A percentile compares a stretch with the other conserved stretches of the same genome.
Conservation (phyloP, 1,140 invertebrate genomes). For the Lepidurus apus region DNA sequence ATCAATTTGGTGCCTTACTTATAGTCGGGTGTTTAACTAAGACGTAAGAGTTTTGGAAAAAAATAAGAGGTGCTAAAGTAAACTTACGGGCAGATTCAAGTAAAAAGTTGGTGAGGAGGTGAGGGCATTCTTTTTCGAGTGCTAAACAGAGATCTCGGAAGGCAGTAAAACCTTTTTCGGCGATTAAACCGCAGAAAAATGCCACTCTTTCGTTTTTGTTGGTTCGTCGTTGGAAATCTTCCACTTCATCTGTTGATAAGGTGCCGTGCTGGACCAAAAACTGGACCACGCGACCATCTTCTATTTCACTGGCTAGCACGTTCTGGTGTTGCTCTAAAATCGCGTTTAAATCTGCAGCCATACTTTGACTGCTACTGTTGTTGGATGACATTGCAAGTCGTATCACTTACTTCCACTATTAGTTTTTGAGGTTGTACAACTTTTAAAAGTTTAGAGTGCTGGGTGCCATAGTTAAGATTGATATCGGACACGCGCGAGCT, state of each 20-base stretch:
- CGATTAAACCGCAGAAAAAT: conserved; percentile 50
- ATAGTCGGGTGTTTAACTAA: background rate
- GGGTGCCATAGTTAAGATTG: too few relatives aligned
- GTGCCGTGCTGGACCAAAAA: conserved; percentile 44
- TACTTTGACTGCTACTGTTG: background rate
- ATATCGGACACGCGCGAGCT: too few relatives aligned
- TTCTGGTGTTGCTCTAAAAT: conserved; percentile 9
- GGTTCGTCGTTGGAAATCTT: conserved; percentile 41
- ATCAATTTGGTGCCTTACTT: background rate
- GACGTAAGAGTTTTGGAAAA: background rate
- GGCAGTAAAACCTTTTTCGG: conserved; percentile 51
- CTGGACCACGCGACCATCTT: background rate
- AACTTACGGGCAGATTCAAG: conserved; percentile 39
- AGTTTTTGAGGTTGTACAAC: too few relatives aligned
- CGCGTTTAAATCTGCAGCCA: background rate
- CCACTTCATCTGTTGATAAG: conserved; percentile 44
- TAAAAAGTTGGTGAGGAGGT: conserved; percentile 50
- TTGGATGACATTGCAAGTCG: background rate
- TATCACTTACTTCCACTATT: background rate
- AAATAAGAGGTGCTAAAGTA: background rate
- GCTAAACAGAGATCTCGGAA: conserved; percentile 53
- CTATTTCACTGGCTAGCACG: conserved; percentile 11
- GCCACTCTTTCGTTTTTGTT: conserved; percentile 39
- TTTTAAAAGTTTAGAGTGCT: too few relatives aligned
- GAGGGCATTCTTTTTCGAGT: conserved; percentile 51